Conservation (phyloP, 2,797 vertebrate genomes). For the Siniperca scherzeri region DNA sequence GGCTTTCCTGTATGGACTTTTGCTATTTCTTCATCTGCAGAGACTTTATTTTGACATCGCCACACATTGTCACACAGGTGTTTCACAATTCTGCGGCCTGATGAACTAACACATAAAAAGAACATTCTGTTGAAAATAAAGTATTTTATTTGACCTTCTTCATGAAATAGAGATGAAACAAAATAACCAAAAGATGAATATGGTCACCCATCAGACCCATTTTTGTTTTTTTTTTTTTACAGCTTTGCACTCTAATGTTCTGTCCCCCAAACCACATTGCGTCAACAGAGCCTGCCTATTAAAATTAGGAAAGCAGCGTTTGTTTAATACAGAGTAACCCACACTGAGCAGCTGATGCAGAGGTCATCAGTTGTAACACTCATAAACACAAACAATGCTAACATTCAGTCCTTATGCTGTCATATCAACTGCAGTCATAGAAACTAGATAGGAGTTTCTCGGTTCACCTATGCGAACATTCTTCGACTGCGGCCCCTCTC, state of each 20-base stretch:
- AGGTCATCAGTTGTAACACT: not conserved
- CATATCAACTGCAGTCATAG: not conserved
- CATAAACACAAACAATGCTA: not conserved
- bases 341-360: constrained; percentile 13
- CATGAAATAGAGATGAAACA: not conserved
- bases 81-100: not conserved
- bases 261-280: not conserved
- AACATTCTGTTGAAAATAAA: not conserved
- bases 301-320: not conserved
- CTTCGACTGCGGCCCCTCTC: too few relatives aligned
- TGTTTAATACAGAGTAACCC: not conserved
- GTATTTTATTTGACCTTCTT: not conserved
- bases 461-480: too few relatives aligned
- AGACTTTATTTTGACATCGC: not conserved
- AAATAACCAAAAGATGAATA: not conserved
- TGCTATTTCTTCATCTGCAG: not conserved
- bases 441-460: too few relatives aligned
- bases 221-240: not conserved
- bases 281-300: not conserved
- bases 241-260: not conserved
- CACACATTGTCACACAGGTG: not conserved
- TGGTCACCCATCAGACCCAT: not conserved
- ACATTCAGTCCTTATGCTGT: not conserved
- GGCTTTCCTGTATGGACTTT: not conserved
- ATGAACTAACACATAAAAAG: not conserved